These are phyloP conservation scores for Zaprionus vittiger DNA, from an alignment of 1,140 invertebrate species.

Conservation along the genomic window DNA sequence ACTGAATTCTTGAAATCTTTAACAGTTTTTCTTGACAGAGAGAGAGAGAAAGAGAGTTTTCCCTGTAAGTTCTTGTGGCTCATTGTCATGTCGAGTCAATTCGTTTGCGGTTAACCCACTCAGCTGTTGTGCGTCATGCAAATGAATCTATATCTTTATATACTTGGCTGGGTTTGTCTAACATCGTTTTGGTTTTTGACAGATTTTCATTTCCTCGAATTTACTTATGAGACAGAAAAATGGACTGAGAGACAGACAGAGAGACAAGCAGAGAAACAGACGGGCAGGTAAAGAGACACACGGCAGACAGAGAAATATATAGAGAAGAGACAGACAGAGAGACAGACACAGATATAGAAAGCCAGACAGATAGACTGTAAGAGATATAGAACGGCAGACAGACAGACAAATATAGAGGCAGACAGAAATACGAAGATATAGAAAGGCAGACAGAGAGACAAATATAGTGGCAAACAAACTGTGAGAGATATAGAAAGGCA, in stretches of 20 bases:
- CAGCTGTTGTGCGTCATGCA: neutral
- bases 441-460: neutral
- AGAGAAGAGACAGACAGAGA: neutral
- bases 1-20: neutral
- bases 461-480: neutral
- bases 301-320: neutral
- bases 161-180: neutral
- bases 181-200: neutral
- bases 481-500: neutral
- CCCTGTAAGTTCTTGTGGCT: neutral
- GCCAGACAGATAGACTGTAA: neutral
- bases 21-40: neutral
- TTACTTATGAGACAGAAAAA: neutral
- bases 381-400: neutral
- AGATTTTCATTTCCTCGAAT: constrained; percentile 5
- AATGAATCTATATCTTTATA: neutral
- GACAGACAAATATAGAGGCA: neutral
- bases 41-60: neutral
- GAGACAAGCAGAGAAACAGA: neutral
- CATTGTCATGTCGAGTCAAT: neutral
- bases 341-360: neutral
- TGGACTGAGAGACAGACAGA: neutral
- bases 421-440: neutral
- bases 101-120: neutral
- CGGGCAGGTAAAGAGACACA: neutral